Percentiles rank a stretch among this genome's conserved stretches.
These are phyloP conservation scores for Amiota communis DNA, from an alignment of 2,888 invertebrate species.

Conservation along the genomic window DNA sequence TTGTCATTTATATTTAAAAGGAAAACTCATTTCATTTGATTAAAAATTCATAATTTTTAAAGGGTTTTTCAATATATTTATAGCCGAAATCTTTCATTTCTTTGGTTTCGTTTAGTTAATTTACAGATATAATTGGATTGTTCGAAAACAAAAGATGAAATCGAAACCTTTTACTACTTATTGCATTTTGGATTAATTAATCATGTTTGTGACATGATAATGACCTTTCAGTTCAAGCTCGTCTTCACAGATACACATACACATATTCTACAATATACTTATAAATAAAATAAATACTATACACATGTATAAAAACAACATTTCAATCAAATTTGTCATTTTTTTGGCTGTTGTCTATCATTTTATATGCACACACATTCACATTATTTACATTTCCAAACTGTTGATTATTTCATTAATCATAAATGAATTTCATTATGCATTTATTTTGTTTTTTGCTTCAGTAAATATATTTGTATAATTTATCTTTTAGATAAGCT, in stretches of 20 bases:
- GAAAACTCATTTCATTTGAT: too few relatives aligned
- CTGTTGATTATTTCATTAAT: neutral
- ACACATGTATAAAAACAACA: neutral
- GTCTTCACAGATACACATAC: too few relatives aligned
- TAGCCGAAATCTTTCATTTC: neutral
- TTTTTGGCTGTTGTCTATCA: neutral
- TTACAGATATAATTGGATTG: neutral
- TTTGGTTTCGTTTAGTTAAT: neutral
- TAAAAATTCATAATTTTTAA: too few relatives aligned
- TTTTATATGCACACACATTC: neutral
- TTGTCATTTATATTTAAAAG: too few relatives aligned
- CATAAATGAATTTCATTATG: neutral
- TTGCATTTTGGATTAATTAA: constrained; percentile 16
- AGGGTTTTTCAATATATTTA: too few relatives aligned
- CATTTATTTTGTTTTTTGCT: neutral
- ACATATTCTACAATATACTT: neutral
- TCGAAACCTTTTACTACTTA: neutral
- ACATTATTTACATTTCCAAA: neutral
- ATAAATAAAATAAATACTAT: too few relatives aligned
- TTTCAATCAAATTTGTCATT: constrained; percentile 14
- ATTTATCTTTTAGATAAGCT: neutral
- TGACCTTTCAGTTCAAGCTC: constrained; percentile 9
- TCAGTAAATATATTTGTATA: too few relatives aligned
- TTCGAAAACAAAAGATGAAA: neutral
- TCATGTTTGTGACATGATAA: constrained; percentile 11